Percentiles rank a stretch among this genome's conserved stretches.
Conservation (phyloP, 1,140 invertebrate genomes). For the Pollicipes pollicipes region DNA sequence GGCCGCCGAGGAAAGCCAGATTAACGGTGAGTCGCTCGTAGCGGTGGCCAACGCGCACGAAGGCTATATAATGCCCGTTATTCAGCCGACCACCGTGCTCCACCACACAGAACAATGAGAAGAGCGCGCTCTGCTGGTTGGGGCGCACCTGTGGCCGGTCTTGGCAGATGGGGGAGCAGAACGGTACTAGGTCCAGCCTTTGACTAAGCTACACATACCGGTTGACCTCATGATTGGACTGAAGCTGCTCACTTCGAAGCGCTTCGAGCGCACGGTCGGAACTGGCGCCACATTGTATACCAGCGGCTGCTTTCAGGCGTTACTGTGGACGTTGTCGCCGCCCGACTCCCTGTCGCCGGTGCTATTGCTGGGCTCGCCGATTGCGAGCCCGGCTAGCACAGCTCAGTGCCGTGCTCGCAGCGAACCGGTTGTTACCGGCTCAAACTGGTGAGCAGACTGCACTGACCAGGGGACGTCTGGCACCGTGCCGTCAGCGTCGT, state of each 20-base stretch:
- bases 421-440: conserved; percentile 85
- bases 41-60: conserved; percentile 36
- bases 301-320: conserved; percentile 84
- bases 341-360: conserved; percentile 24
- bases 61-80: conserved; percentile 88
- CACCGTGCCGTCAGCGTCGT: conserved; percentile 23
- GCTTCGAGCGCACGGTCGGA: conserved; percentile 83
- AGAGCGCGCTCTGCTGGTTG: conserved; percentile 51
- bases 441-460: conserved; percentile 65
- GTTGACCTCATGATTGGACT: conserved; percentile 56
- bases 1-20: neutral
- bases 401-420: conserved; percentile 70
- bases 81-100: conserved; percentile 69
- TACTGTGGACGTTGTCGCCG: conserved; percentile 62
- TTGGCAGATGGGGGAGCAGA: conserved; percentile 55
- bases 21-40: conserved; percentile 19
- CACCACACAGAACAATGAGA: conserved; percentile 85
- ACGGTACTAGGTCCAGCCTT: conserved; percentile 74
- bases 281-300: conserved; percentile 77
- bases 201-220: conserved; percentile 74
- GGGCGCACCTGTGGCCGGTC: conserved; percentile 39
- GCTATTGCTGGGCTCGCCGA: neutral
- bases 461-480: conserved; percentile 44
- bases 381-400: conserved; percentile 4
- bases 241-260: conserved; percentile 52